Evolutionary conservation across 2,113 vertebrate species (phyloP), one percentile per base, ranked within the genome.

Genomic region (Meleagris gallopavo): DNA sequence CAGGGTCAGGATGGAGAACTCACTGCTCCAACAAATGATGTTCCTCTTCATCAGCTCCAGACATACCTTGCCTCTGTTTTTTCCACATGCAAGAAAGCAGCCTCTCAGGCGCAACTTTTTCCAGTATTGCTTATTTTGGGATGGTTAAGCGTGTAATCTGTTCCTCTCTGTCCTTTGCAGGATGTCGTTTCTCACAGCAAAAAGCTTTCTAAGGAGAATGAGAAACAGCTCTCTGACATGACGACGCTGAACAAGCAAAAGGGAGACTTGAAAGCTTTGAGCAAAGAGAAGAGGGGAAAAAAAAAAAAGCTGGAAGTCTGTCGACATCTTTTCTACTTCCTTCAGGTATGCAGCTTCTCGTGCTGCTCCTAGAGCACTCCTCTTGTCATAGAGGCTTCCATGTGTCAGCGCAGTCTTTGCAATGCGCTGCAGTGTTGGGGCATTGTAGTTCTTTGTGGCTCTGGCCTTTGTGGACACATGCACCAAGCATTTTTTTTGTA

Each of bases 121-220:
- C 52, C 46, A 40, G 1, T 55, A 46, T 29, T 84, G 29, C 29
- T 21, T 34, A 11, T 75, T 46, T 46, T 46, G 45, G 45, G 20
- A 46, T 87, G 27, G 8, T 57, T 74, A 67, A 36, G 67, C 24
- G 40, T 58, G 71, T 40, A 82, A 89, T 65, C n/a, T 85, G 6
- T 76, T 32, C 64, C 62, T 87, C 1, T 80, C 86, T 19, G 69
- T 82, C 88, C 65, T 90, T 97, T 93, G 11, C 73, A 99, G 99
- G 99, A 99, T 91, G 99, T 99, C 82, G 99, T 99, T 82, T 99
- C 99, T 64, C 99, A 99, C 94, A 99, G 99, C 97, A 99, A 99
- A 96, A 99, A 99, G 91, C 98, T 99, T 93, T 99, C 98, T 65
- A 99, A 99, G 96, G 99, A 99, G 96, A 99, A 99, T 95, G 99